Evolutionary conservation across 2,113 vertebrate species (phyloP), one percentile per base, ranked within the genome.

Genomic region (Dissostichus mawsoni): DNA sequence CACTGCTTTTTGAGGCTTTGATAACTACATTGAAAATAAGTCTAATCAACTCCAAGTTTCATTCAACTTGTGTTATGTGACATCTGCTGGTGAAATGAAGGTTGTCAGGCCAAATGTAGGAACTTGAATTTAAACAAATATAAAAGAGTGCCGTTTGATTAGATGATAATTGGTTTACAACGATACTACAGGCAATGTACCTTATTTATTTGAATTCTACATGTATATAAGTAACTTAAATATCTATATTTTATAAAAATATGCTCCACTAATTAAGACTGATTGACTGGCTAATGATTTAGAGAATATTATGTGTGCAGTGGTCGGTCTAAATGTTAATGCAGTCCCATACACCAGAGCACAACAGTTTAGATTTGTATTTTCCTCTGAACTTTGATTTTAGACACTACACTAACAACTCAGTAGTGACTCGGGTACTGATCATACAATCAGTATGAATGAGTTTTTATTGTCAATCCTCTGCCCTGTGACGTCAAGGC

Each of bases 231-330:
- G 58, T 47, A 36, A 53, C 5, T 18, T 17, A 25, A 48, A 23
- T 0, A 5, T 23, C 8, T 52, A 18, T 59, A 12, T 3, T 55
- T 53, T 10, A 25, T 41, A 64, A 23, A 48, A 13, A 14, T n/a
- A 2, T 59, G 16, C 16, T 29, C 23, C 48, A 17, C 29, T 23
- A 23, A 25, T 45, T 7, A 45, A 25, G 3, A 17, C 11, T n/a
- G 14, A 14, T 11, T 55, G 45, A 50, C 45, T 62, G 44, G 47
- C 29, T 69, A 20, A 74, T 76, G 18, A 69, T 41, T 41, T 41
- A 41, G 36, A 41, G 36, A 41, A 41, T 41, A 41, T 41, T 41
- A 41, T 41, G 36, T 41, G 36, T 8, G 8, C 8, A 41, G 8
- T 41, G 36, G 36, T 41, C 7, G 8, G 29, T 41, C 36, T 41